Evolutionary conservation across 2,888 invertebrate genomes (phyloP), one percentile per base, ranked within the genome.

Genomic region (Myopa tessellatipennis): DNA sequence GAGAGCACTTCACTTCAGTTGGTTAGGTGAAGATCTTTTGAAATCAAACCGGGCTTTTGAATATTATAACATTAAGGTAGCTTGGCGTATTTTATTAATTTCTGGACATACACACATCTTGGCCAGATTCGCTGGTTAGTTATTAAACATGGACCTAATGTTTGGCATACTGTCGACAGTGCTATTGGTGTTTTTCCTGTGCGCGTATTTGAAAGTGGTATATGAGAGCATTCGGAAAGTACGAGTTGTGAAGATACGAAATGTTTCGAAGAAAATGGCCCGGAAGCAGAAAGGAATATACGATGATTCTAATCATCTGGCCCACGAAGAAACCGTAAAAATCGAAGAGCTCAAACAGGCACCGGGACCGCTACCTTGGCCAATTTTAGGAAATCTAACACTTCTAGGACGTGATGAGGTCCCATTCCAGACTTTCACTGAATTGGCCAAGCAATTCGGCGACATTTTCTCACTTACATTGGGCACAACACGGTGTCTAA

Each of bases 351-450:
- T 60, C 45, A 68, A 81, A 73, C 85, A 89, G 78, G 91, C 93
- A 14, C 94, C 94, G 63, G 95, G 95, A 0, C 94, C 95, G 0
- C 85, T 87, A 26, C 91, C 93, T 16, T 91, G 91, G 89, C 95
- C 95, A 0, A 82, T 95, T 0, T 89, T 95, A 78, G 95, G 95
- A 26, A 93, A 92, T 86, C 89, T 95, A 80, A 93, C 94, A 85
- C 90, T 93, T 34, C 86, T 95, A 73, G 92, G 92, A 58, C 89
- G 91, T 78, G 90, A 91, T 82, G 92, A 92, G 73, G 91, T 92
- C 4, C 95, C 95, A 0, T 95, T 95, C 83, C 92, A 93, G 81
- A 92, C 92, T 4, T 95, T 95, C 82, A 93, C 93, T 0, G 92
- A 91, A n/a, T 85, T 95, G 63, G 90, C 94, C 4, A 92, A 92